These are phyloP conservation scores for Martes martes DNA, from an alignment of 2,113 vertebrate genomes.

Conservation along the genomic window DNA sequence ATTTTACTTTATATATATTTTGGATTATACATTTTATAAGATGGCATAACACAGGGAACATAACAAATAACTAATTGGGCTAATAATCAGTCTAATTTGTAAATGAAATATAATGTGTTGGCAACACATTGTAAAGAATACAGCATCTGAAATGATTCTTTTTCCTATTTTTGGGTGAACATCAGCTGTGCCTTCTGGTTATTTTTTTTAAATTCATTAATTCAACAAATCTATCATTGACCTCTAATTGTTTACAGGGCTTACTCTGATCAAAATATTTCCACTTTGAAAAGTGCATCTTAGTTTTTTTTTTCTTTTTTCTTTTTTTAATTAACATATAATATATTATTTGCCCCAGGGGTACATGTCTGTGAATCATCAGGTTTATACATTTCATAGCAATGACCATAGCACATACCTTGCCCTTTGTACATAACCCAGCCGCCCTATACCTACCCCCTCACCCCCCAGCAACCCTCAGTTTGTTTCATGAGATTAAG, in stretches of 20 bases:
- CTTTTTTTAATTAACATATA: too few relatives aligned
- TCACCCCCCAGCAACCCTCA: too few relatives aligned
- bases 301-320: slow-evolving; percentile 35
- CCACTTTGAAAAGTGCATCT: slow-evolving; percentile 15
- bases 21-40: not conserved
- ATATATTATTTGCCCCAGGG: too few relatives aligned
- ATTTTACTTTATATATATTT: not conserved
- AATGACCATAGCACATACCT: too few relatives aligned
- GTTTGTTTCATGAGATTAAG: too few relatives aligned
- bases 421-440: too few relatives aligned
- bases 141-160: not conserved
- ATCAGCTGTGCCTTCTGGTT: not conserved
- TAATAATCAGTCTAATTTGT: not conserved
- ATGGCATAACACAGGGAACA: not conserved
- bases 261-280: slow-evolving; percentile 42
- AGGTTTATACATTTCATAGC: too few relatives aligned
- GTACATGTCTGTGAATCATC: too few relatives aligned
- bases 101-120: not conserved
- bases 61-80: not conserved
- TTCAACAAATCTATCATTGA: not conserved
- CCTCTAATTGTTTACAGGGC: not conserved
- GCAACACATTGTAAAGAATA: not conserved
- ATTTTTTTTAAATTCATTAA: not conserved
- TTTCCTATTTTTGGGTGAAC: not conserved
- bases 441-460: too few relatives aligned